Evolutionary conservation across 2,113 vertebrate genomes (phyloP), one percentile per base, ranked within the genome.

Genomic region (Calyptommatus sinebrachiatus): DNA sequence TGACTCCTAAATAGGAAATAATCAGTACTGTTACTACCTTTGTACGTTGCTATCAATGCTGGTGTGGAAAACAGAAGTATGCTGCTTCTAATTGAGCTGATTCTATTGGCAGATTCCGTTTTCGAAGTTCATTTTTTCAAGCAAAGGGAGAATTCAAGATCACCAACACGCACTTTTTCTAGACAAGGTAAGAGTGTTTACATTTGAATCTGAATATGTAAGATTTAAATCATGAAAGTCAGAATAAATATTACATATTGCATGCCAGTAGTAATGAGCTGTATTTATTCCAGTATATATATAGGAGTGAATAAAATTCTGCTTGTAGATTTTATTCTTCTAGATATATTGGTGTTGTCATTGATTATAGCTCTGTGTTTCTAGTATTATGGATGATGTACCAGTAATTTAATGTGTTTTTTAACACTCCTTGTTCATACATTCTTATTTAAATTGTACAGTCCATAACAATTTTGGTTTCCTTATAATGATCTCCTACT

Each of bases 101-200:
- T 79, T 86, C 90, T 3, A n/a, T 80, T 88, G 45, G 71, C 92
- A 99, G 97, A 97, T 99, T 78, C 97, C 97, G 0, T 99, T 99
- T 90, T 99, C 98, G 20, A 99, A 99, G 89, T 99, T 99, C 88
- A 98, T 99, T 85, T 90, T 98, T n/a, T 94, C 97, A 71, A 96
- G 95, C 91, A 93, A 88, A 20, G 97, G 98, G 71, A 96, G 97
- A 92, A 86, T 99, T 87, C 97, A 97, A 72, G 98, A 99, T 79
- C 28, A 79, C n/a, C 98, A 99, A 82, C 87, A 95, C 74, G 81
- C 85, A n/a, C 41, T 99, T 10, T 92, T 94, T 93, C 78, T 96
- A 67, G 98, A 99, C 84, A 98, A 97, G 96, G 98, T 97, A 92
- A 87, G 87, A 90, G 77, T 86, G 68, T 62, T 0, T 46, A 11